Evolutionary conservation across 2,888 invertebrate genomes (phyloP).

Genomic region (Punctoribates punctum): DNA sequence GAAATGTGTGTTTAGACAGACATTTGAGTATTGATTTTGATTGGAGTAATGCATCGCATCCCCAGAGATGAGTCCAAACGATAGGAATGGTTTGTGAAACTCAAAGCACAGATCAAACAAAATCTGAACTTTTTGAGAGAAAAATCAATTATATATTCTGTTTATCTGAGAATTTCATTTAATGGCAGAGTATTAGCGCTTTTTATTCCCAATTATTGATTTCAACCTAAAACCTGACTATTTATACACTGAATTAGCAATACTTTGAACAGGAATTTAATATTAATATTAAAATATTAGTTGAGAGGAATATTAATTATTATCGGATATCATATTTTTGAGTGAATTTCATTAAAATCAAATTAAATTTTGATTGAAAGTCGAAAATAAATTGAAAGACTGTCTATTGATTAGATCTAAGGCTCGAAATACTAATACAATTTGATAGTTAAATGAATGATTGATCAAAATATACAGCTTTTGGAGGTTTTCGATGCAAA

Average conservation of each 20-base stretch:
- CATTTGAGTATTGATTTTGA: background rate
- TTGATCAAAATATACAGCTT: slow-evolving; percentile 2
- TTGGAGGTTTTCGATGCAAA: background rate
- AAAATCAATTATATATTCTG: background rate
- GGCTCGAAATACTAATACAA: background rate
- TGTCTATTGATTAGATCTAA: background rate
- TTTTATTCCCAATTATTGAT: background rate
- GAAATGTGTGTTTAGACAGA: background rate
- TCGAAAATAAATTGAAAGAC: background rate
- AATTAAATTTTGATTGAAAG: background rate
- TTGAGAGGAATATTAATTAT: background rate
- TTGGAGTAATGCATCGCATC: background rate
- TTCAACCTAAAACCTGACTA: background rate
- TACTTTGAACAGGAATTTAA: background rate
- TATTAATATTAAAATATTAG: slow-evolving; percentile 4
- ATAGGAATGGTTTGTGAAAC: background rate
- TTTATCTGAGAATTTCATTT: background rate
- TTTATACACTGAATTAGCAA: background rate
- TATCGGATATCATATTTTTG: background rate
- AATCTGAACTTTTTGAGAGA: background rate
- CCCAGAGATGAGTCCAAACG: background rate
- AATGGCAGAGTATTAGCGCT: background rate
- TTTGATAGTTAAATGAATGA: background rate
- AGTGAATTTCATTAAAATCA: slow-evolving; percentile 19
- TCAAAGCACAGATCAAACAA: no score